Percentiles rank a stretch among this genome's conserved stretches.
Evolutionary conservation across 1,140 invertebrate genomes (phyloP).

Genomic region (Littorina saxatilis): DNA sequence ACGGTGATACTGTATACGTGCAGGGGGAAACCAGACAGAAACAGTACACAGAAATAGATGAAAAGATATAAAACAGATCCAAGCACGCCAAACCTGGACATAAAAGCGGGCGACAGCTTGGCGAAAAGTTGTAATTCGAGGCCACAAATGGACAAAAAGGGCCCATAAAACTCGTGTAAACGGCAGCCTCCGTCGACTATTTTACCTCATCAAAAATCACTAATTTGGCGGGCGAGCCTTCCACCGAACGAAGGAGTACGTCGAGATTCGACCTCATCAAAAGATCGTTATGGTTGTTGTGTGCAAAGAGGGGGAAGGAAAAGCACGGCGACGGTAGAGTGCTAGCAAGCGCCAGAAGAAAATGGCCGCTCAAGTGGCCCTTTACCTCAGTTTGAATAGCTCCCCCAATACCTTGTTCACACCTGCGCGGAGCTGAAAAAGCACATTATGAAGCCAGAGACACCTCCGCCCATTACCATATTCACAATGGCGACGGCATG

Average conservation of each 20-base stretch:
- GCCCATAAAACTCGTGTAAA: neutral
- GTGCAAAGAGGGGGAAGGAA: too few relatives aligned
- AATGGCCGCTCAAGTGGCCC: slow-evolving; percentile 22
- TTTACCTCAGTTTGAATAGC: slow-evolving; percentile 21
- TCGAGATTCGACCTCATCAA: too few relatives aligned
- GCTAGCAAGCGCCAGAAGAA: neutral
- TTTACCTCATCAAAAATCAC: slow-evolving; percentile 18
- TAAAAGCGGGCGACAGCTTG: too few relatives aligned
- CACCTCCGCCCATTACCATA: neutral
- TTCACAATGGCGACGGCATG: too few relatives aligned
- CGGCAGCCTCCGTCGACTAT: neutral
- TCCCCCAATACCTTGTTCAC: slow-evolving; percentile 5
- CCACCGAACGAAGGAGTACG: too few relatives aligned
- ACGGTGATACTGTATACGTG: too few relatives aligned
- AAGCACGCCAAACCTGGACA: too few relatives aligned
- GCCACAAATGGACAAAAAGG: neutral
- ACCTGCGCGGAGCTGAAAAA: slow-evolving; percentile 2
- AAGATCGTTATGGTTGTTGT: too few relatives aligned
- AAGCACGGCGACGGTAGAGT: too few relatives aligned
- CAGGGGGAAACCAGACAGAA: too few relatives aligned
- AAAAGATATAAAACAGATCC: too few relatives aligned
- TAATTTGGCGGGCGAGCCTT: neutral
- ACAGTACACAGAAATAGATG: too few relatives aligned
- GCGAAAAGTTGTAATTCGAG: neutral
- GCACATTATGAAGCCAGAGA: neutral